These are phyloP conservation scores for Paraplagusia blochii DNA, from an alignment of 2,113 vertebrate genomes.

Conservation along the genomic window DNA sequence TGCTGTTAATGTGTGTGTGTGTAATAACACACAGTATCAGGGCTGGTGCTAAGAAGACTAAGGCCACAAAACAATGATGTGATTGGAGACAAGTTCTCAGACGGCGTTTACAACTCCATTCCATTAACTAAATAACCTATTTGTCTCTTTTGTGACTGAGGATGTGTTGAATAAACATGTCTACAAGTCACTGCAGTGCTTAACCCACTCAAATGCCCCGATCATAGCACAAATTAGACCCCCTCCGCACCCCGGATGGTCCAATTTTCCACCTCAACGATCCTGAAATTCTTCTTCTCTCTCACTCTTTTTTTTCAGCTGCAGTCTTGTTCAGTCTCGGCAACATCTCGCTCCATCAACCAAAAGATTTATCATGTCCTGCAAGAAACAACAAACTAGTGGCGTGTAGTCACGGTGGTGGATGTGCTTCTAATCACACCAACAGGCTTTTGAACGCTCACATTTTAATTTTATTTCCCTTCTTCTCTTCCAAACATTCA, in stretches of 20 bases:
- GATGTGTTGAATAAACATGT: constrained; percentile 19
- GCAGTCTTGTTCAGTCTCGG: constrained; percentile 24
- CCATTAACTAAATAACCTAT: constrained; percentile 3
- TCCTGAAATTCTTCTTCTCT: constrained; percentile 42
- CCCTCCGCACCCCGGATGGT: constrained; percentile 21
- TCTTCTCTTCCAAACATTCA: constrained; percentile 33
- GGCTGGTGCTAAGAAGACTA: background rate
- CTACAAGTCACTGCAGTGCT: constrained; percentile 14
- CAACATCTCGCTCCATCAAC: constrained; percentile 49
- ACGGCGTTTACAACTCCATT: background rate
- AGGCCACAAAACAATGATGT: constrained; percentile 4
- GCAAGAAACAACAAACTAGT: constrained; percentile 63
- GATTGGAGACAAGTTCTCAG: background rate
- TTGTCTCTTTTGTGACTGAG: background rate
- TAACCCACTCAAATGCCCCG: constrained; percentile 33
- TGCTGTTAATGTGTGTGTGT: constrained; percentile 21
- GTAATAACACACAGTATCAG: background rate
- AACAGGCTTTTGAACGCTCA: constrained; percentile 62
- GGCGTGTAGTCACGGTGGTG: constrained; percentile 54
- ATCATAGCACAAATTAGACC: constrained; percentile 20
- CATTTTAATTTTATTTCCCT: constrained; percentile 50
- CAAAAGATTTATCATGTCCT: constrained; percentile 63
- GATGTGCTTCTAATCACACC: constrained; percentile 67
- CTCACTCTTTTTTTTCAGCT: constrained; percentile 18
- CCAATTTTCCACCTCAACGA: constrained; percentile 47